Conservation (phyloP, 2,113 vertebrate species). For the Callipepla californica region DNA sequence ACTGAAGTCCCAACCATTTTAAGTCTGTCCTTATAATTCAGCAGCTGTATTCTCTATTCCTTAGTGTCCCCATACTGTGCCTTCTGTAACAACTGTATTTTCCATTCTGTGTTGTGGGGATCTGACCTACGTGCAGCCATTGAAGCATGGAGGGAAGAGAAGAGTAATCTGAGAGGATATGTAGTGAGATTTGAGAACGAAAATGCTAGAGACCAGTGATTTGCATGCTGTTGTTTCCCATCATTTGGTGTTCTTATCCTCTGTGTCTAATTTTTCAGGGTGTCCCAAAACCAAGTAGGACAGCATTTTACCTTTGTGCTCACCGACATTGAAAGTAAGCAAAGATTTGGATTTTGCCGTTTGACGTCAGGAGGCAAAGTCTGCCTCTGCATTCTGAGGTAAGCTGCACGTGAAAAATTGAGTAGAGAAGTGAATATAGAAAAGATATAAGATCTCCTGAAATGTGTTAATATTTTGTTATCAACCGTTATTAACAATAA, state of each 20-base stretch:
- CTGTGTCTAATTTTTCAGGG: slow-evolving; percentile 76
- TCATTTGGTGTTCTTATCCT: not conserved
- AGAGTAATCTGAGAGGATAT: not conserved
- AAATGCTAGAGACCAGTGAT: not conserved
- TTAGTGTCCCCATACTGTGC: not conserved
- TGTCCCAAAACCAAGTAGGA: slow-evolving; percentile 91
- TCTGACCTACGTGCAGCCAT: not conserved
- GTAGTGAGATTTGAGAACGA: not conserved
- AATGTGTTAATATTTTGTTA: not conserved
- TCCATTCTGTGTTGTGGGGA: not conserved
- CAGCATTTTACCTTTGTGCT: slow-evolving; percentile 99
- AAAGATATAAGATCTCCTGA: fast-evolving
- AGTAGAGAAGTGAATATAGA: slow-evolving; percentile 71
- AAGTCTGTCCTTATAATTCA: not conserved
- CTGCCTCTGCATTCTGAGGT: slow-evolving; percentile 97
- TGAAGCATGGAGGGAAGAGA: not conserved
- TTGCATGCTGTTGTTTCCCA: not conserved
- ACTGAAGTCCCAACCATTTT: not conserved
- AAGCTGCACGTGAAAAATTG: slow-evolving; percentile 24
- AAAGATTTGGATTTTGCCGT: slow-evolving; percentile 97
- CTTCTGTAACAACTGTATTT: not conserved
- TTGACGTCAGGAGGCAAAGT: slow-evolving; percentile 91
- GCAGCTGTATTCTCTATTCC: not conserved
- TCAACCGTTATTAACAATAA: not conserved
- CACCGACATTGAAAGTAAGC: slow-evolving; percentile 96